Evolutionary conservation across 64 coral and sea anemone species (phyloP), one percentile per base, ranked within the genome.

Genomic region (Catalaphyllia jardinei): DNA sequence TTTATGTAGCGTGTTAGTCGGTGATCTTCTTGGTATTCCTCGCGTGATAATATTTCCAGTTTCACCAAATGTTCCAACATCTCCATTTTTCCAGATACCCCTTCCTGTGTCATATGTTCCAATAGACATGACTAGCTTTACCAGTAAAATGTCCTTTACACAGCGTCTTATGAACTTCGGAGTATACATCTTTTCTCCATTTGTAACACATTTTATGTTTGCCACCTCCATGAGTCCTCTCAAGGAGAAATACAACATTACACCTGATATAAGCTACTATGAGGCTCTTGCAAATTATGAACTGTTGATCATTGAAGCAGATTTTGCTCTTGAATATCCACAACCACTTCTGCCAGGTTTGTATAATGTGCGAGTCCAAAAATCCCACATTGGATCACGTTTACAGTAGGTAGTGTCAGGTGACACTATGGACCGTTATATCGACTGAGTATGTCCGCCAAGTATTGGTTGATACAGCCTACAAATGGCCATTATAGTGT

Each of bases 331-430:
- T 59, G 86, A 88, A 42, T 93, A 80, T 88, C 75, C 91, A 29
- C 78, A 88, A 13, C 86, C 91, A 30, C 65, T 93, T 35, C 52
- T 88, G 24, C 91, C 91, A 93, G 77, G 86, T 93, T 33, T 73
- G 77, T 46, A 1, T 57, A 10, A 14, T 57, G 10, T 57, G 33
- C 3, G 33, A 3, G 33, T 35, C 33, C 33, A 35, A 35, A 35
- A 35, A 35, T 35, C 33, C 33, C 33, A 35, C 33, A 35, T 35
- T 35, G 33, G 33, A 35, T 35, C 33, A 35, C 3, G 33, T n/a
- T n/a, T n/a, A 35, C 33, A 1, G 33, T 35, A 35, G 33, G 33
- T 35, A 35, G 33, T n/a, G n/a, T n/a, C n/a, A n/a, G n/a, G n/a
- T n/a, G n/a, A n/a, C n/a, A n/a, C n/a, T n/a, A n/a, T n/a, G n/a